Evolutionary conservation across 2,888 invertebrate species (phyloP), one percentile per base, ranked within the genome.

Genomic region (Oasisia sp.): DNA sequence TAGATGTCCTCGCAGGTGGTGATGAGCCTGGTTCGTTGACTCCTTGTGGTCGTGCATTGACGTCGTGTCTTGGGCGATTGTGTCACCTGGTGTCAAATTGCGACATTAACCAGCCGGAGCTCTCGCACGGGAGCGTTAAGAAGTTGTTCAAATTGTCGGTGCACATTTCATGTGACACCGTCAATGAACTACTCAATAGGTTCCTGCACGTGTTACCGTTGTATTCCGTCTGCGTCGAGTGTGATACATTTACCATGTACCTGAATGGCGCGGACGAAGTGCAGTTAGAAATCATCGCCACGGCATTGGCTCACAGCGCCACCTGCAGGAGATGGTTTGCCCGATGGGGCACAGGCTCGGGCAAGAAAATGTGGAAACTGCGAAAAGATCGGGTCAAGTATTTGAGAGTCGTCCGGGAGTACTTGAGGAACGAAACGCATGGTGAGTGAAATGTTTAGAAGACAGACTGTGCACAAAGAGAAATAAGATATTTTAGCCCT

Each of bases 281-380:
- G 74, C 74, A 74, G 74, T 19, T 74, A 27, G 74, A 74, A 27
- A 74, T 74, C 4, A 27, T 74, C n/a, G 7, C 27, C n/a, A 27
- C 91, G 32, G 56, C 45, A 32, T 32, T 92, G 90, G 38, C 92
- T 32, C 92, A 92, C 32, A 92, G 92, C 38, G 91, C 90, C 58
- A 91, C 92, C 32, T 45, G 74, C 74, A 74, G 74, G 92, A 92
- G 3, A 38, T 92, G n/a, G 74, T 74, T 19, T 74, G 45, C 44
- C 50, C 92, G 2, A 32, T 91, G n/a, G 74, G 74, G 74, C 27
- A 27, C 74, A 27, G n/a, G 27, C 74, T 19, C 74, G n/a, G 74
- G 74, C 74, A 14, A 27, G 74, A 27, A n/a, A 27, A n/a, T 7
- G 27, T 74, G 74, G 74, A 74, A 8, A n/a, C n/a, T 74, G 74